Percentiles rank a stretch among this genome's conserved stretches.
phyloP scores from a whole-genome alignment of 2,888 invertebrate species.

The Danaus chrysippus region DNA sequence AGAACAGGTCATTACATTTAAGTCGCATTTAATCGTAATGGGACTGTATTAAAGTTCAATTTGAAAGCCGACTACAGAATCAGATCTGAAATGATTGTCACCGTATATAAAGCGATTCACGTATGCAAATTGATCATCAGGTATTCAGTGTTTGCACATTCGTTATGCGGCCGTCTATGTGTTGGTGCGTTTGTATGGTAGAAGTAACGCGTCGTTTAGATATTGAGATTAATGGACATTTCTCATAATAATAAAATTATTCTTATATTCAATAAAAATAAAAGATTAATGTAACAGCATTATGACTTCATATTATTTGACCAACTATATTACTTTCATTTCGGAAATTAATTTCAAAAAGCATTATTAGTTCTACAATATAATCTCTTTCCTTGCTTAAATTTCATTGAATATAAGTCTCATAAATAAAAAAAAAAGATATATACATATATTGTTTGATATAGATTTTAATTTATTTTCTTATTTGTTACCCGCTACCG shows the following conservation, averaged over 20 bases:
- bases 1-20: background rate
- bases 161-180: conserved; percentile 61
- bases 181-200: conserved; percentile 30
- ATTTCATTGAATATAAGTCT: too few relatives aligned
- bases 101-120: conserved; percentile 58
- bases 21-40: background rate
- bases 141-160: conserved; percentile 78
- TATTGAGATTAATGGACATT: background rate
- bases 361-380: too few relatives aligned
- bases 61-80: conserved; percentile 4
- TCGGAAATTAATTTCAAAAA: too few relatives aligned
- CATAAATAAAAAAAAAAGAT: too few relatives aligned
- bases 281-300: too few relatives aligned
- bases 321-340: too few relatives aligned
- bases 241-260: too few relatives aligned
- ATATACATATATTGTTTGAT: too few relatives aligned
- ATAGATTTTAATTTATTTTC: too few relatives aligned
- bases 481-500: conserved; percentile 8
- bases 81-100: conserved; percentile 24
- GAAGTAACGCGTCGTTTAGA: conserved; percentile 12
- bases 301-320: too few relatives aligned
- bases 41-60: background rate
- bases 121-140: conserved; percentile 78
- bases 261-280: too few relatives aligned
- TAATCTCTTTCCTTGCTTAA: too few relatives aligned